These are phyloP conservation scores for Drosophila bifasciata DNA, from an alignment of 1,140 invertebrate genomes.

Conservation along the genomic window DNA sequence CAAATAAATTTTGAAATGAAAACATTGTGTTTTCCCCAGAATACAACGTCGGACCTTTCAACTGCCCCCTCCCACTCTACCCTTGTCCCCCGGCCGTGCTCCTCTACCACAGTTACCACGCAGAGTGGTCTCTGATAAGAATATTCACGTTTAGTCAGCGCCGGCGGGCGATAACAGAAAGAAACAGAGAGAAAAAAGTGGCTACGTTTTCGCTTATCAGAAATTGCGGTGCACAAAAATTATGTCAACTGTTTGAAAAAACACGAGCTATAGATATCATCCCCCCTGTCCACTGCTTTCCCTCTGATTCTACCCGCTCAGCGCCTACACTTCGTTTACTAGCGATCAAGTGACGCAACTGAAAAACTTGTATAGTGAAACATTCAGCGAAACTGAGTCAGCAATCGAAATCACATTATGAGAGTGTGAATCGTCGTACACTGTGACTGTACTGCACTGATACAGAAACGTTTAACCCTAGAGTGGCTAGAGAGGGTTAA, in stretches of 20 bases:
- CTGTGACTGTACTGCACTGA: neutral
- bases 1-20: slow-evolving; percentile 27
- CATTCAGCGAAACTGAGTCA: slow-evolving; percentile 29
- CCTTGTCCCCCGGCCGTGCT: too few species aligned
- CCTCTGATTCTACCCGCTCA: neutral
- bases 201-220: slow-evolving; percentile 45
- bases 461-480: too few species aligned
- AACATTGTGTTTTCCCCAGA: slow-evolving; percentile 26
- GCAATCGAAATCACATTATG: slow-evolving; percentile 1
- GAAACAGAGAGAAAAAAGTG: slow-evolving; percentile 20
- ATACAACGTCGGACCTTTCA: neutral
- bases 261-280: slow-evolving; percentile 38
- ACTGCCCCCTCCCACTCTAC: neutral
- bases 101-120: too few species aligned
- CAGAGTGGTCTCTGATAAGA: slow-evolving; percentile 32
- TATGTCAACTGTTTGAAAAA: slow-evolving; percentile 67
- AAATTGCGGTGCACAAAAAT: slow-evolving; percentile 44
- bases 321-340: neutral
- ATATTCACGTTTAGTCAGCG: slow-evolving; percentile 49
- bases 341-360: slow-evolving; percentile 45
- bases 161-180: slow-evolving; percentile 27
- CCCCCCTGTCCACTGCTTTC: neutral
- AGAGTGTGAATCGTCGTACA: slow-evolving; percentile 23
- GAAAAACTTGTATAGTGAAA: slow-evolving; percentile 27
- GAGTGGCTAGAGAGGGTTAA: too few species aligned